Evolutionary conservation across 2,888 invertebrate genomes (phyloP).

Genomic region (Parnassius smintheus): DNA sequence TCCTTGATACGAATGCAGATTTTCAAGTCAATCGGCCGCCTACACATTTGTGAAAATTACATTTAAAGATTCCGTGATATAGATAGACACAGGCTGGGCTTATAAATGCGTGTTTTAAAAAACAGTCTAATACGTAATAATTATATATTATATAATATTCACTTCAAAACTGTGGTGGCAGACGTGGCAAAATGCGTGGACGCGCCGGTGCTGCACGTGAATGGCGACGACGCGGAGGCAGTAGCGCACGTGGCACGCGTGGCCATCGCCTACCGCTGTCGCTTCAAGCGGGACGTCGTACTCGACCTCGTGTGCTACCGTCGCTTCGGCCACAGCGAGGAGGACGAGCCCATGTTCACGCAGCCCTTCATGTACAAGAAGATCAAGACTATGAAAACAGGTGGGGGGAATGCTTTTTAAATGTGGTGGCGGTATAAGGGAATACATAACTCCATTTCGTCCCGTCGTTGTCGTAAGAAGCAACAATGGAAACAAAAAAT

Average conservation of each 20-base stretch:
- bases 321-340: conserved; percentile 95
- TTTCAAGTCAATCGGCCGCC: no score
- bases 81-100: no score
- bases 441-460: no score
- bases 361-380: conserved; percentile 97
- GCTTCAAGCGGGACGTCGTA: conserved; percentile 92
- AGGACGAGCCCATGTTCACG: conserved; percentile 97
- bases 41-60: no score
- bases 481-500: no score
- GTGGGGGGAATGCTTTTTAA: conserved; percentile 41
- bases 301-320: conserved; percentile 92
- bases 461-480: no score
- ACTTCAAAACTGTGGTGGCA: conserved; percentile 28
- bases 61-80: no score
- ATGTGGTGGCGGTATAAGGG: no score
- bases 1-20: no score
- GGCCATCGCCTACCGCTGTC: conserved; percentile 93
- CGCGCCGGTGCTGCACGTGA: conserved; percentile 97
- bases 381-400: conserved; percentile 83
- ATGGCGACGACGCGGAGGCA: conserved; percentile 96
- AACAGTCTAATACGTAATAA: no score
- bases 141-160: no score
- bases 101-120: no score
- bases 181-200: conserved; percentile 94
- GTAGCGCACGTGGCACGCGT: conserved; percentile 93